A percentile compares a stretch with the other conserved stretches of the same genome.
Evolutionary conservation across 1,140 invertebrate genomes (phyloP).

Genomic region (Halesus radiatus): DNA sequence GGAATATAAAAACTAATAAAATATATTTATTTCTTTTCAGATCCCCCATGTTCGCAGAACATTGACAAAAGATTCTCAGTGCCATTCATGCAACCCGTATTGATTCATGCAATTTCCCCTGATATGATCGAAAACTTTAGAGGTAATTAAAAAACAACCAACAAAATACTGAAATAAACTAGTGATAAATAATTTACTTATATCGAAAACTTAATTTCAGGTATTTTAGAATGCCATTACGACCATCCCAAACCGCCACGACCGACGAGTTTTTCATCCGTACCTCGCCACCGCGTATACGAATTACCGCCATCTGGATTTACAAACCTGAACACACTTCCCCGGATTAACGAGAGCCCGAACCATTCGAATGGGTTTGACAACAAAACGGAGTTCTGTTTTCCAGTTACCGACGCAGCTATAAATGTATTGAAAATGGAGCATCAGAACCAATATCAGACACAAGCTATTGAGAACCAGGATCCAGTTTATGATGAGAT

Average conservation of each 20-base stretch:
- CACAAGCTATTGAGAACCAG: slow-evolving; percentile 43
- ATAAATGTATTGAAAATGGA: slow-evolving; percentile 64
- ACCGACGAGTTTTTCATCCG: slow-evolving; percentile 47
- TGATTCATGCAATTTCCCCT: slow-evolving; percentile 67
- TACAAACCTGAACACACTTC: slow-evolving; percentile 26
- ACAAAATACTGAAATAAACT: no score
- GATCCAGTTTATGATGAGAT: slow-evolving; percentile 70
- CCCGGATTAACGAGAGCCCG: slow-evolving; percentile 13
- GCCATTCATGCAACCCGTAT: slow-evolving; percentile 68
- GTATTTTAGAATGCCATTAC: slow-evolving; percentile 69
- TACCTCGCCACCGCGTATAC: slow-evolving; percentile 11
- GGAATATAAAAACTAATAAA: not conserved
- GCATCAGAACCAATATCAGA: slow-evolving; percentile 33
- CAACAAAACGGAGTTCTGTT: slow-evolving; percentile 38
- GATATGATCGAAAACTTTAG: slow-evolving; percentile 70
- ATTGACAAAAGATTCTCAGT: slow-evolving; percentile 52
- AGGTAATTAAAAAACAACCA: slow-evolving; percentile 59
- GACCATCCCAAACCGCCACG: slow-evolving; percentile 61
- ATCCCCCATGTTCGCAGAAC: slow-evolving; percentile 14
- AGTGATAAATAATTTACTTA: not conserved
- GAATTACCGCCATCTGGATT: slow-evolving; percentile 43
- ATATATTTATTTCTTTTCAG: slow-evolving; percentile 43
- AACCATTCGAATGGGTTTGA: slow-evolving; percentile 14
- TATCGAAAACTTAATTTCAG: no score
- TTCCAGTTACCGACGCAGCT: slow-evolving; percentile 58